phyloP scores from a whole-genome alignment of 2,797 vertebrate genomes.

The Lepidocolaptes lacrymiger region DNA sequence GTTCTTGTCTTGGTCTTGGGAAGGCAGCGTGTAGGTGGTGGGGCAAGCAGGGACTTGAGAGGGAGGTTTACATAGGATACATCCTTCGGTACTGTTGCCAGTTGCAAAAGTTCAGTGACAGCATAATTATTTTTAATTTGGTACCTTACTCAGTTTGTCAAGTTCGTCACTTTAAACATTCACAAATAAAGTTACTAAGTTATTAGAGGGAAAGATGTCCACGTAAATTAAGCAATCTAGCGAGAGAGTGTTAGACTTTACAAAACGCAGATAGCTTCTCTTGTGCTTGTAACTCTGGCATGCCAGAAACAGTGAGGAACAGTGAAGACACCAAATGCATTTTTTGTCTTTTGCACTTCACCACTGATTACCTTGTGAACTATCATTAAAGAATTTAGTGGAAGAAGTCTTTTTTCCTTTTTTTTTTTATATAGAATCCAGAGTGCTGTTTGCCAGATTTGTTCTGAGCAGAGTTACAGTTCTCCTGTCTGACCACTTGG shows the following conservation, averaged over 20 bases:
- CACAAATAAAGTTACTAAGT: neutral
- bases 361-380: neutral
- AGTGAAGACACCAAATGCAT: neutral
- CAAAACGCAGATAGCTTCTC: neutral
- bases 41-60: neutral
- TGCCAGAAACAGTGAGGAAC: neutral
- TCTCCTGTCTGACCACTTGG: neutral
- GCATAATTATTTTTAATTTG: neutral
- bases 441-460: neutral
- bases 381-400: neutral
- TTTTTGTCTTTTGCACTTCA: neutral
- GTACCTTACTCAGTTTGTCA: neutral
- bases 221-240: neutral
- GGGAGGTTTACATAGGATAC: neutral
- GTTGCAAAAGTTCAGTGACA: neutral
- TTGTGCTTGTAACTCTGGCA: neutral
- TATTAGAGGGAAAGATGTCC: neutral
- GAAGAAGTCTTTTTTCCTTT: neutral
- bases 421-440: neutral
- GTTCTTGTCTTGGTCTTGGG: neutral
- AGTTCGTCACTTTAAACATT: neutral
- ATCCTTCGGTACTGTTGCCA: neutral
- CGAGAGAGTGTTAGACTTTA: neutral
- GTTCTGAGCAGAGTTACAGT: neutral
- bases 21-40: accelerated